phyloP scores from a whole-genome alignment of 30 jellyfish, hydroid and myxozoan genomes.

The Aurelia coerulea region DNA sequence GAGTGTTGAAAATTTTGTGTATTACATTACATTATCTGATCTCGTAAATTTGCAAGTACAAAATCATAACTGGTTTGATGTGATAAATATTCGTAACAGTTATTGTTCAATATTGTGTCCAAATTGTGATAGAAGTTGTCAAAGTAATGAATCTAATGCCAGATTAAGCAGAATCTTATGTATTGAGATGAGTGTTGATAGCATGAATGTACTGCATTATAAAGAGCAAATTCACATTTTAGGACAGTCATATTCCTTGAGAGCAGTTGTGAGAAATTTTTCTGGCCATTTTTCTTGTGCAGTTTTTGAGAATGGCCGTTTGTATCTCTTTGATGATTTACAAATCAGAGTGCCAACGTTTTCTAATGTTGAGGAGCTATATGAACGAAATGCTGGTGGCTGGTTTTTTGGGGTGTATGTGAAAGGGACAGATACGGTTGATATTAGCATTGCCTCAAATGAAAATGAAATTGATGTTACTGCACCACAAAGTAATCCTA shows the following conservation, averaged over 20 bases:
- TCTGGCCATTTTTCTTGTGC: slow-evolving; percentile 50
- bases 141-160: slow-evolving; percentile 13
- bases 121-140: background rate
- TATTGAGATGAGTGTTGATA: slow-evolving; percentile 28
- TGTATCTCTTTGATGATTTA: slow-evolving; percentile 23
- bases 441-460: background rate
- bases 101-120: background rate
- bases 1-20: slow-evolving; percentile 22
- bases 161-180: slow-evolving; percentile 5
- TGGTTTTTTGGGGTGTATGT: slow-evolving; percentile 31
- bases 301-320: background rate
- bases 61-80: slow-evolving; percentile 4
- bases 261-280: slow-evolving; percentile 33
- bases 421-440: background rate
- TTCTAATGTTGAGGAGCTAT: slow-evolving; percentile 7
- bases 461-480: background rate
- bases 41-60: slow-evolving; percentile 5
- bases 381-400: slow-evolving; percentile 10
- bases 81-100: slow-evolving; percentile 5
- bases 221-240: background rate
- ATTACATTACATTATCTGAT: slow-evolving; percentile 8
- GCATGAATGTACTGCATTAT: slow-evolving; percentile 5
- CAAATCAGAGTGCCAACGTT: background rate
- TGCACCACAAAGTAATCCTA: too few species aligned
- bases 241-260: slow-evolving; percentile 4